Evolutionary conservation across 2,888 invertebrate genomes (phyloP).

Genomic region (Brachyptera putata): DNA sequence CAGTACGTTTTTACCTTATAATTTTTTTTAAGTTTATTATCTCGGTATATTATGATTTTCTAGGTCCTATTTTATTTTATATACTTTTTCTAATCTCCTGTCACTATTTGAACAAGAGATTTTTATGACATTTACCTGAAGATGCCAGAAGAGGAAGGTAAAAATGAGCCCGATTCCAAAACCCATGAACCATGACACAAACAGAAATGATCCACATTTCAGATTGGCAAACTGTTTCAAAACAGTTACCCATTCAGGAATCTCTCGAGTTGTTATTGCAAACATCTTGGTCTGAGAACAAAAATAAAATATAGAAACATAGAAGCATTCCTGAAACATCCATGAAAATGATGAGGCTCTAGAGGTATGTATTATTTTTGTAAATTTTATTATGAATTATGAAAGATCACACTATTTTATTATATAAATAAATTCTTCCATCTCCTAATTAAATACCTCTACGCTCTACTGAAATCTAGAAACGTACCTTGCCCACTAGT

Average conservation of each 20-base stretch:
- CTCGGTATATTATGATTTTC: not conserved
- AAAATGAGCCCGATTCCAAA: conserved; percentile 98
- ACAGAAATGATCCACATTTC: conserved; percentile 87
- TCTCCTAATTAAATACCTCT: no score
- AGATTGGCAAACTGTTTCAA: conserved; percentile 84
- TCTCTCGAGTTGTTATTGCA: conserved; percentile 83
- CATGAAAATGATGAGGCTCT: no score
- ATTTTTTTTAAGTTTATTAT: not conserved
- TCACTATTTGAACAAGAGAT: no score
- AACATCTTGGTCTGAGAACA: conserved; percentile 89
- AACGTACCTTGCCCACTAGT: conserved; percentile 45
- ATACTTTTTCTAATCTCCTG: not conserved
- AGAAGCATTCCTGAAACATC: not conserved
- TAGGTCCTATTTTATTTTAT: not conserved
- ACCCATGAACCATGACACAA: conserved; percentile 99
- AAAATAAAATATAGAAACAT: conserved; percentile 37
- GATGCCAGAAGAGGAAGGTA: conserved; percentile 98
- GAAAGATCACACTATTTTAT: no score
- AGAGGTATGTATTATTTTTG: not conserved
- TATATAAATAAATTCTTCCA: no score
- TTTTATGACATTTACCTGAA: conserved; percentile 54
- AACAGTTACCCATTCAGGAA: conserved; percentile 93
- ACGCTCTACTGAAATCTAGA: no score
- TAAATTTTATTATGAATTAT: not conserved
- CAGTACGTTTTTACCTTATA: not conserved